phyloP scores from a whole-genome alignment of 2,888 invertebrate genomes.

The Celastrina argiolus region DNA sequence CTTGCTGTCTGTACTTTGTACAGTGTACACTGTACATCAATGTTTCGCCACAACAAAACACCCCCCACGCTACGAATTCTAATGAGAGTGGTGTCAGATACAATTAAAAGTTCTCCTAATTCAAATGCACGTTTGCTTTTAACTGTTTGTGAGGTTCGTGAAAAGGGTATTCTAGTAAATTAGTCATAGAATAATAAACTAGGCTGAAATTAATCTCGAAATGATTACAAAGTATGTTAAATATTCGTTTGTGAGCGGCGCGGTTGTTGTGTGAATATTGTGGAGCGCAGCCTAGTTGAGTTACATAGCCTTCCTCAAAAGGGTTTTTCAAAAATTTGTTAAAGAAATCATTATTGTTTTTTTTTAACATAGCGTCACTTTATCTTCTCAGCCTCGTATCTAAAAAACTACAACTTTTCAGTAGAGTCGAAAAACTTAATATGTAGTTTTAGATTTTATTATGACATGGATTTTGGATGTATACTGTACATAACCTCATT shows the following conservation, averaged over 20 bases:
- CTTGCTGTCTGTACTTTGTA: background rate
- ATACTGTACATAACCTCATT: no score
- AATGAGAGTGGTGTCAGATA: conserved; percentile 56
- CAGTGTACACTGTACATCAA: conserved; percentile 24
- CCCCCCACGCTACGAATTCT: conserved; percentile 47
- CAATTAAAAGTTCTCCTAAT: conserved; percentile 52
- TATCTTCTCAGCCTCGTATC: no score
- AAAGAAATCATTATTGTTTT: no score
- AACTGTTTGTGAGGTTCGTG: conserved; percentile 6
- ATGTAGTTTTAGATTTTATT: no score
- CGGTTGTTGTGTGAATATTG: no score
- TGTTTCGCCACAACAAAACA: conserved; percentile 38
- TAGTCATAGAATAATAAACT: conserved; percentile 12
- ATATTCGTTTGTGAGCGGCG: background rate
- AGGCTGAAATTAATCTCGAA: conserved; percentile 6
- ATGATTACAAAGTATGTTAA: conserved; percentile 29
- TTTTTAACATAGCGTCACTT: no score
- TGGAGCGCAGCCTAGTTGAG: no score
- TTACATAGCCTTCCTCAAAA: no score
- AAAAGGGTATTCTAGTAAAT: conserved; percentile 25
- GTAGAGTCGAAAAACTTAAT: no score
- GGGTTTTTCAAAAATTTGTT: no score
- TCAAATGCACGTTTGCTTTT: conserved; percentile 24
- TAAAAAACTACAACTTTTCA: no score
- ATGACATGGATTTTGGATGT: no score